These are phyloP conservation scores for Tipula vernalis DNA, from an alignment of 2,888 invertebrate species.

Conservation along the genomic window DNA sequence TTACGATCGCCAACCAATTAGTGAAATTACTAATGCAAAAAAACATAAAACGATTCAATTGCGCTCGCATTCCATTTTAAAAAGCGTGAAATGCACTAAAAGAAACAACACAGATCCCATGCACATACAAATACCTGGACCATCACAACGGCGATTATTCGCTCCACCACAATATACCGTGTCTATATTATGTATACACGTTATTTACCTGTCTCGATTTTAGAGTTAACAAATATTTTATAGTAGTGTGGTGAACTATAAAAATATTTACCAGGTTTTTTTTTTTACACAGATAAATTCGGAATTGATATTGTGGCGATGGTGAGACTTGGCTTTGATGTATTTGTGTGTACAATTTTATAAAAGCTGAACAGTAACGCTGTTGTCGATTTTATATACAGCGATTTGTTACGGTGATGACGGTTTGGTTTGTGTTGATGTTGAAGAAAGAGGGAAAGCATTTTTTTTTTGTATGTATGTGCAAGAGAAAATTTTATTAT, in stretches of 20 bases:
- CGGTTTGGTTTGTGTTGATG: not conserved
- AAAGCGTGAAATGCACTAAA: not conserved
- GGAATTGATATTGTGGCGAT: not conserved
- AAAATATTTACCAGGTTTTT: not conserved
- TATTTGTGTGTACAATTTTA: not conserved
- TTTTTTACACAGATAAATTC: not conserved
- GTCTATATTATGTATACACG: not conserved
- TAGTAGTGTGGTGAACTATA: not conserved
- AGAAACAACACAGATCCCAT: not conserved
- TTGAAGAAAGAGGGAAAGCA: not conserved
- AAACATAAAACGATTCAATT: not conserved
- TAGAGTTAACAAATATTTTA: not conserved
- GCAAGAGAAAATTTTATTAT: not conserved
- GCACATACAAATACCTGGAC: not conserved
- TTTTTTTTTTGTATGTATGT: not conserved
- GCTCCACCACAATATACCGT: not conserved
- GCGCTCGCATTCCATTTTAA: not conserved
- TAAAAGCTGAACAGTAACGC: not conserved
- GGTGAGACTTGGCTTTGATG: not conserved
- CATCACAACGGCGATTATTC: not conserved
- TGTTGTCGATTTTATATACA: not conserved
- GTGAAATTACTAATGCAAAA: not conserved
- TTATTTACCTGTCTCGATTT: not conserved
- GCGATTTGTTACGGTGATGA: not conserved
- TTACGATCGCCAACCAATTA: not conserved